Percentiles rank a stretch among this genome's conserved stretches.
phyloP scores from a whole-genome alignment of 2,113 vertebrate genomes.

The Centropus bengalensis region DNA sequence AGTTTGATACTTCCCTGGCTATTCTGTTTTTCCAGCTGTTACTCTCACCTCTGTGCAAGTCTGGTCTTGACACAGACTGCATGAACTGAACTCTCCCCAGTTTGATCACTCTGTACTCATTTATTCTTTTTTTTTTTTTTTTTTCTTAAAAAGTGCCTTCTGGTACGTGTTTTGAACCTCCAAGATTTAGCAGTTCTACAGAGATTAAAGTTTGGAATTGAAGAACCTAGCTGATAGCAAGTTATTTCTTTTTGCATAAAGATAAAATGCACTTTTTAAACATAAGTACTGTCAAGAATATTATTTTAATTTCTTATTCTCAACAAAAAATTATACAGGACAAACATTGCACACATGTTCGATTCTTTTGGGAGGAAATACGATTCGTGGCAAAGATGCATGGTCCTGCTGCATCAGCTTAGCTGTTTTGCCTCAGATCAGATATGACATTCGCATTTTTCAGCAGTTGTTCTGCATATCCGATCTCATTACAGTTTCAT shows the following conservation, averaged over 20 bases:
- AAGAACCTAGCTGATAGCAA: not conserved
- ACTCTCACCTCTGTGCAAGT: not conserved
- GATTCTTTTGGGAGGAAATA: not conserved
- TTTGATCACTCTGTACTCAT: not conserved
- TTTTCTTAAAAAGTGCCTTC: not conserved
- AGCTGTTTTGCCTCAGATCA: not conserved
- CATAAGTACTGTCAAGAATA: not conserved
- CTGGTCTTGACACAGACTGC: not conserved
- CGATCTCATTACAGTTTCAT: not conserved
- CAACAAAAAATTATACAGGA: not conserved
- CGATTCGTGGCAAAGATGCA: rapidly evolving
- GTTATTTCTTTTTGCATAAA: not conserved
- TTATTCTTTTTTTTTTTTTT: not conserved
- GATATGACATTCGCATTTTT: not conserved
- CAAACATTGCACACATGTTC: not conserved
- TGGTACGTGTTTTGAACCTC: not conserved
- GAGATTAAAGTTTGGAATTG: not conserved
- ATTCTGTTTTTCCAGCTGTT: not conserved
- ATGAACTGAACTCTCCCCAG: not conserved
- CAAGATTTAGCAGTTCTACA: not conserved
- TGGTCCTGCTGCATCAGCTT: not conserved
- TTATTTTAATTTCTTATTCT: not conserved
- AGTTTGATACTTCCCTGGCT: not conserved
- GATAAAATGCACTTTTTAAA: not conserved
- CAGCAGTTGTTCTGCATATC: not conserved